These are phyloP conservation scores for Papilio elwesi DNA, from an alignment of 2,888 invertebrate species.

Conservation along the genomic window DNA sequence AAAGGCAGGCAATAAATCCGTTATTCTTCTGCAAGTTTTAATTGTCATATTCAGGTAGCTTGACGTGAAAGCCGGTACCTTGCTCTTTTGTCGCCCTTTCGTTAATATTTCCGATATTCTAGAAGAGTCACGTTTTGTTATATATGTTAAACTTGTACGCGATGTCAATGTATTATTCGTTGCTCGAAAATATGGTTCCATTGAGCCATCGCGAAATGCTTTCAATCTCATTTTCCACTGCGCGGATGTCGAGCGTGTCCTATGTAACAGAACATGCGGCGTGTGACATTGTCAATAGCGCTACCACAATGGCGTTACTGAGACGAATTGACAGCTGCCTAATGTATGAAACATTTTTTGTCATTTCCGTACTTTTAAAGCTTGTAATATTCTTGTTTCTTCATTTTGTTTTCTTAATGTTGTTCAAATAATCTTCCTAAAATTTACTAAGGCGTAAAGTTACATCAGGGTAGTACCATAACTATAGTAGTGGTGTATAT, in stretches of 20 bases:
- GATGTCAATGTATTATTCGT: constrained; percentile 1
- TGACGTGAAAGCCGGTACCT: too few relatives aligned
- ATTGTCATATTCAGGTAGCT: too few relatives aligned
- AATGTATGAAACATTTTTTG: constrained; percentile 2
- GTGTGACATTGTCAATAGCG: constrained; percentile 13
- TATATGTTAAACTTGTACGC: not conserved
- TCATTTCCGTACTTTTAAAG: not conserved
- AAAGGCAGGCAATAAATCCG: too few relatives aligned
- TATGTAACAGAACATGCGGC: not conserved
- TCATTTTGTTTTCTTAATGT: not conserved
- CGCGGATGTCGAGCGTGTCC: constrained; percentile 14
- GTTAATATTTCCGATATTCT: too few relatives aligned
- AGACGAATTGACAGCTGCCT: constrained; percentile 1
- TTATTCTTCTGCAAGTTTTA: too few relatives aligned
- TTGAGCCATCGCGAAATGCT: constrained; percentile 8
- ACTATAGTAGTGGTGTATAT: too few relatives aligned
- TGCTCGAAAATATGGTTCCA: not conserved
- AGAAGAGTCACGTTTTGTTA: not conserved
- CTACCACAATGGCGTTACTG: not conserved
- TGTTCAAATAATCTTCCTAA: not conserved
- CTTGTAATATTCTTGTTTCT: not conserved
- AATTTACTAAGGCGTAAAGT: too few relatives aligned
- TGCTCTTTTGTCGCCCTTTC: too few relatives aligned
- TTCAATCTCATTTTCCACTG: constrained; percentile 8
- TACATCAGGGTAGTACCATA: too few relatives aligned